Base-by-base conservation (phyloP, 1,140 invertebrate species). In the Oryctes rhinoceros region DNA sequence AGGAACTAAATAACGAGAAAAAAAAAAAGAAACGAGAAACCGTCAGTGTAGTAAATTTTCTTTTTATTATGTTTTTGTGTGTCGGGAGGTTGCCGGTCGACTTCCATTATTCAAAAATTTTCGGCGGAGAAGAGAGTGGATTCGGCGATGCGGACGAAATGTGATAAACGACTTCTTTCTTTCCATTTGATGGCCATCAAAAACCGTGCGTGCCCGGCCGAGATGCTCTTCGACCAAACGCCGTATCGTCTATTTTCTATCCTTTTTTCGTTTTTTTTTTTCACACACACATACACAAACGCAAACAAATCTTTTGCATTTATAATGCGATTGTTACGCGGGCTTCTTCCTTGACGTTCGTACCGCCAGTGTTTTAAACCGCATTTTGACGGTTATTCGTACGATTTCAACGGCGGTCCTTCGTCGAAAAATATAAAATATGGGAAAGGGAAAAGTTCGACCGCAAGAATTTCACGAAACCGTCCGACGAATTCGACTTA, bases 101-200 rank as follows among this genome's bases (percentile, higher is more conserved):
- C 35, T 53, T 82, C 81, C 81, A 82, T 82, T 82, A 82, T 82
- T 82, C 81, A 82, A 79, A 80, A 82, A 80, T 82, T 82, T 82
- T 49, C 65, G 18, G 65, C 20, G 24, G 11, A 79, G 76, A 82
- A 81, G 76, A 82, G 79, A 78, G 35, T 37, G 35, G 65, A 78
- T 78, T 76, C 81, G 76, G 47, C 77, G 76, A 79, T 78, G 81
- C 81, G 81, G 76, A 82, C 81, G 76, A 80, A 79, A 80, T 80
- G 79, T 82, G 81, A 82, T 82, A 80, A 80, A 82, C 81, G 81
- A 80, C 79, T 76, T 76, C 75, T 76, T 76, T 76, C 75, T 76
- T 76, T 47, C 75, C 47, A 24, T 76, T 76, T 76, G 75, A 76
- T 49, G 44, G 75, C 75, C 75, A 48, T 76, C 44, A 76, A 76